A percentile compares a stretch with the other conserved stretches of the same genome.
phyloP scores from a whole-genome alignment of 1,140 invertebrate genomes.

The Vanessa atalanta region DNA sequence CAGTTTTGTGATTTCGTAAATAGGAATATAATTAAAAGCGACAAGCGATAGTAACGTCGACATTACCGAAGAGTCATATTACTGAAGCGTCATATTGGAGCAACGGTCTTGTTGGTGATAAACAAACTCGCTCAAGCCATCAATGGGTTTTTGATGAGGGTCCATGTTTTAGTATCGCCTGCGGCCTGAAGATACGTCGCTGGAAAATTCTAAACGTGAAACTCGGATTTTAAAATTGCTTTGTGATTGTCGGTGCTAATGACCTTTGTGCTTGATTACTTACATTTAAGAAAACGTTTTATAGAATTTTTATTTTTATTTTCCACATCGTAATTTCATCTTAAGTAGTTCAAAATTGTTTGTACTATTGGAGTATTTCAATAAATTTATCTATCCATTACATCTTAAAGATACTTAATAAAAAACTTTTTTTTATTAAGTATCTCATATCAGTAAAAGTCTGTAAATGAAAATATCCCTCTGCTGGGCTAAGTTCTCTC shows the following conservation, averaged over 20 bases:
- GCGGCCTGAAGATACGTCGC: constrained; percentile 19
- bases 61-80: not conserved
- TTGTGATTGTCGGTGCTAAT: constrained; percentile 15
- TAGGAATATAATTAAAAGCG: not conserved
- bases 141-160: constrained; percentile 37
- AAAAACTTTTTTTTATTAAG: no score
- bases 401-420: no score
- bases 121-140: constrained; percentile 19
- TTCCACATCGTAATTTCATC: no score
- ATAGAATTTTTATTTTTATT: not conserved
- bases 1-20: no score
- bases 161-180: constrained; percentile 23
- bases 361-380: no score
- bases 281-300: not conserved
- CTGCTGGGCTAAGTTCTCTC: no score
- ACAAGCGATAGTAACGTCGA: constrained; percentile 8
- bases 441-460: no score
- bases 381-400: no score
- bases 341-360: no score
- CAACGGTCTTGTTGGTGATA: constrained; percentile 15
- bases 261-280: constrained; percentile 6
- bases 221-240: constrained; percentile 4
- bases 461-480: no score
- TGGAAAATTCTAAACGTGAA: constrained; percentile 9
- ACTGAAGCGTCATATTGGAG: not conserved